Evolutionary conservation across 2,888 invertebrate species (phyloP).

Genomic region (Aleiodes leptofemur): DNA sequence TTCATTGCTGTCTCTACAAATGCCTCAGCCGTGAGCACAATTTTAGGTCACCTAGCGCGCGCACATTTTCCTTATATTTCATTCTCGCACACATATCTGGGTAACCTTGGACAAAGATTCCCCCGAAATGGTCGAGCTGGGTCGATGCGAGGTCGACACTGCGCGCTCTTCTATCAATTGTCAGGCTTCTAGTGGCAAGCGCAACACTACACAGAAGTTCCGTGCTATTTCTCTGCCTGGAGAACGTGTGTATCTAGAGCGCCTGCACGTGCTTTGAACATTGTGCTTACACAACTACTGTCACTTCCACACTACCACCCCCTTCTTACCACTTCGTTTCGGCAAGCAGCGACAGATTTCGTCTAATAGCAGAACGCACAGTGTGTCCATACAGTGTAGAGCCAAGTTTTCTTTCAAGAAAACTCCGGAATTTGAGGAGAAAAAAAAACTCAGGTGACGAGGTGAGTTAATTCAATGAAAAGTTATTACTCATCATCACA

Average conservation of each 20-base stretch:
- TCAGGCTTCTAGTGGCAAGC: too few relatives aligned
- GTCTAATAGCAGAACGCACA: constrained; percentile 49
- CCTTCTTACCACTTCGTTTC: constrained; percentile 38
- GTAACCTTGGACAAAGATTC: constrained; percentile 18
- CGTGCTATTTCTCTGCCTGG: too few relatives aligned
- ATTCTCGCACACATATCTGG: constrained; percentile 15
- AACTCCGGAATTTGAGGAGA: background rate
- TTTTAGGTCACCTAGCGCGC: constrained; percentile 40
- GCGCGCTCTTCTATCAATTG: constrained; percentile 44
- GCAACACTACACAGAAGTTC: too few relatives aligned
- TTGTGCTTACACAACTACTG: constrained; percentile 39
- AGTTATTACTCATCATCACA: background rate
- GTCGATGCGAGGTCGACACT: constrained; percentile 71
- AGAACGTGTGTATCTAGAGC: constrained; percentile 9
- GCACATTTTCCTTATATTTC: constrained; percentile 34
- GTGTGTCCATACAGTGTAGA: constrained; percentile 63
- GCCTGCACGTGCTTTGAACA: constrained; percentile 38
- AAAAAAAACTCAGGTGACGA: background rate
- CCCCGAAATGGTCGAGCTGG: constrained; percentile 51
- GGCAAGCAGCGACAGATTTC: too few relatives aligned
- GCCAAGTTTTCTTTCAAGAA: constrained; percentile 39
- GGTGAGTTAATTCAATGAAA: constrained; percentile 7
- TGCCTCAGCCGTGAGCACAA: background rate
- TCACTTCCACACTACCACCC: constrained; percentile 32
- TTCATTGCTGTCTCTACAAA: too few relatives aligned